phyloP scores from a whole-genome alignment of 2,797 vertebrate species.

The Rhynchonycteris naso region DNA sequence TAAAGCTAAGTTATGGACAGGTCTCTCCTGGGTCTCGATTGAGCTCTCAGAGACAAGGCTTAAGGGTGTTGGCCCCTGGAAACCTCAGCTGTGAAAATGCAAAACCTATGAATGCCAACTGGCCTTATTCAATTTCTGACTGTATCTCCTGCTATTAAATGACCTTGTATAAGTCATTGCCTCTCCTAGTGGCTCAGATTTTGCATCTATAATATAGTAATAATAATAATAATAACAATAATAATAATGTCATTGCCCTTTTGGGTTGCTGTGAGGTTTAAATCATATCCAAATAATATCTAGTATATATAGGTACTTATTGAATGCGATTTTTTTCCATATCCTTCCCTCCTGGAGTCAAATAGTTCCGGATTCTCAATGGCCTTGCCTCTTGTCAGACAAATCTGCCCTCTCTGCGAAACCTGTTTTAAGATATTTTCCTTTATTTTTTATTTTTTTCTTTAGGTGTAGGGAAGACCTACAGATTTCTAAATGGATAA shows the following conservation, averaged over 20 bases:
- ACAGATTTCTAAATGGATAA: background rate
- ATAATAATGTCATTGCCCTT: background rate
- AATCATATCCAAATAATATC: background rate
- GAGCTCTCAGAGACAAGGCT: background rate
- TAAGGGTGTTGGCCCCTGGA: background rate
- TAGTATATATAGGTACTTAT: background rate
- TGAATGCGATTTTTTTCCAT: background rate
- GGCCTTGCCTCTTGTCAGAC: background rate
- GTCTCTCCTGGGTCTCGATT: background rate
- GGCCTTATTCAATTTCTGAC: background rate
- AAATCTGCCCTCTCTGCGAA: background rate
- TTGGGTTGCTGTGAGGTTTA: background rate
- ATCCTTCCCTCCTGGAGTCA: background rate
- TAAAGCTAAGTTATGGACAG: background rate
- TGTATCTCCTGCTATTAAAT: background rate
- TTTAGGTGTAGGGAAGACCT: background rate
- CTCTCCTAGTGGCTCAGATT: slow-evolving; percentile 2
- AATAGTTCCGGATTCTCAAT: background rate
- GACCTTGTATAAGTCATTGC: background rate
- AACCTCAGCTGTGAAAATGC: background rate
- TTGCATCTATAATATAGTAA: background rate
- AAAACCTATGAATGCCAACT: background rate
- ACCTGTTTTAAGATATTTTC: background rate
- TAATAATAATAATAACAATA: background rate
- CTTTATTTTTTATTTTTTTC: background rate